These are phyloP conservation scores for Agriopis aurantiaria DNA, from an alignment of 2,888 invertebrate genomes.

Conservation along the genomic window DNA sequence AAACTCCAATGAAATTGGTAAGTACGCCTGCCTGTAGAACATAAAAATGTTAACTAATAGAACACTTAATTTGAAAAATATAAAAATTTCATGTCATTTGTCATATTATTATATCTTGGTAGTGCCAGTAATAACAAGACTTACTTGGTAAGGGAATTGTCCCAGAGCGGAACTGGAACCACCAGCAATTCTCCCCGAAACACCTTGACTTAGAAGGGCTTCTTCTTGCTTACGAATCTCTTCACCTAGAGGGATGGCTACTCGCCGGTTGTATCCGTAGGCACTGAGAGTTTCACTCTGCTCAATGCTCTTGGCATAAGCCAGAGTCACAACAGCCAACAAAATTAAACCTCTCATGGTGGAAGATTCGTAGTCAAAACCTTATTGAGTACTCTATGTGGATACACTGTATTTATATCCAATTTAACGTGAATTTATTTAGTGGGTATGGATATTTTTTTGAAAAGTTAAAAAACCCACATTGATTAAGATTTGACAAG, in stretches of 20 bases:
- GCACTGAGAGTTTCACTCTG: constrained; percentile 6
- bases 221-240: constrained; percentile 21
- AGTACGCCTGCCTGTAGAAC: constrained; percentile 46
- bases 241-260: constrained; percentile 10
- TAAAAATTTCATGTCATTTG: no score
- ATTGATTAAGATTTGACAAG: no score
- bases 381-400: no score
- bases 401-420: no score
- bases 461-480: no score
- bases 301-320: constrained; percentile 21
- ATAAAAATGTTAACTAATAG: neutral
- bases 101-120: no score
- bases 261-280: constrained; percentile 5
- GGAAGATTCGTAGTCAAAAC: no score
- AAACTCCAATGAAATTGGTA: constrained; percentile 20
- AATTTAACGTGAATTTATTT: no score
- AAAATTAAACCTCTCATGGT: constrained; percentile 5
- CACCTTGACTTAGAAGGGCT: neutral
- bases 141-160: constrained; percentile 20
- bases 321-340: constrained; percentile 5
- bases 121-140: no score
- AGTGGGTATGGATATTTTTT: no score
- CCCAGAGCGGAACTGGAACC: constrained; percentile 6
- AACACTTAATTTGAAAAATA: no score
- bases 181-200: constrained; percentile 11